These are phyloP conservation scores for Rhombomys opimus DNA, from an alignment of 2,113 vertebrate species.

Conservation along the genomic window DNA sequence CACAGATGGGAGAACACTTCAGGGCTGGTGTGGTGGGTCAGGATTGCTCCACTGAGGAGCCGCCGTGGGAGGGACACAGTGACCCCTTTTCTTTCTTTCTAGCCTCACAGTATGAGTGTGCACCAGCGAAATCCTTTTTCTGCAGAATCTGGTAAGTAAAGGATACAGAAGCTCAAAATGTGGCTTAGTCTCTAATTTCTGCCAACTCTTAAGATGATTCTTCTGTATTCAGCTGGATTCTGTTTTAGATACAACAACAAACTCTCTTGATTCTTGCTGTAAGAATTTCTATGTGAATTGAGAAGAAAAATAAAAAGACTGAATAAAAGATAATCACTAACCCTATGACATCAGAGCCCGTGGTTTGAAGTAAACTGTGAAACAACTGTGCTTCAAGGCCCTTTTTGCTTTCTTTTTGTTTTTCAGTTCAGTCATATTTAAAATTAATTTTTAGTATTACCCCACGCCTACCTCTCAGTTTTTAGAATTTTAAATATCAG, in stretches of 20 bases:
- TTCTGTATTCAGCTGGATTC: not conserved
- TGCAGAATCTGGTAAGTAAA: slow-evolving; percentile 93
- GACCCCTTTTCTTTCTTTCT: slow-evolving; percentile 58
- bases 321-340: not conserved
- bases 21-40: not conserved
- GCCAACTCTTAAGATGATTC: too few species aligned
- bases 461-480: not conserved
- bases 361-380: not conserved
- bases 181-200: not conserved
- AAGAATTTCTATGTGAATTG: not conserved
- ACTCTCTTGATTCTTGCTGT: not conserved
- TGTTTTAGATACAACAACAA: not conserved
- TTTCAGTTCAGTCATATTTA: slow-evolving; percentile 1
- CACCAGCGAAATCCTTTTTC: slow-evolving; percentile 94
- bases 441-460: slow-evolving; percentile 23
- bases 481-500: not conserved
- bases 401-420: not conserved
- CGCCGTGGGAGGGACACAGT: not conserved
- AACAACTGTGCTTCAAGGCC: not conserved
- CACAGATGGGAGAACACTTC: not conserved
- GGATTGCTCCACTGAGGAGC: not conserved
- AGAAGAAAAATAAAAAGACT: not conserved
- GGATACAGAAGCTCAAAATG: accelerated
- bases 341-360: too few species aligned
- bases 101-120: slow-evolving; percentile 86